phyloP scores from a whole-genome alignment of 2,888 invertebrate species.

The Bimastos eiseni region DNA sequence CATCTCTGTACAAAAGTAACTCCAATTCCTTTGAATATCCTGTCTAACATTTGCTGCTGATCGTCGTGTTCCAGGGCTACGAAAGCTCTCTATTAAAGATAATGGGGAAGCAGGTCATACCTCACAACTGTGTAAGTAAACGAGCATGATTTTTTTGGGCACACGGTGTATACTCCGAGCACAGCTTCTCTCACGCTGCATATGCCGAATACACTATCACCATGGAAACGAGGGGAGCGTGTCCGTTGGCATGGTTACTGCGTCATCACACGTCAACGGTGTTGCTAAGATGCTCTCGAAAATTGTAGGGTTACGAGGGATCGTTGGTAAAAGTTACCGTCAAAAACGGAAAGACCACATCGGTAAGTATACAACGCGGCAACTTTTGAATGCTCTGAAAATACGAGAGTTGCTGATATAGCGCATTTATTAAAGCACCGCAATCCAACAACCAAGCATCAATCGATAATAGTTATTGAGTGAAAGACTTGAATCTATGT shows the following conservation, averaged over 20 bases:
- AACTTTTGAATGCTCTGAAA: not conserved
- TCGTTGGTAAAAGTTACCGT: slow-evolving; percentile 98
- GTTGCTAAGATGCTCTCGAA: not conserved
- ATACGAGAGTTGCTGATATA: not conserved
- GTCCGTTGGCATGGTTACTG: slow-evolving; percentile 20
- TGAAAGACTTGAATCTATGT: too few relatives aligned
- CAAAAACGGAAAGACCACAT: slow-evolving; percentile 99
- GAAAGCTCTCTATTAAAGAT: slow-evolving; percentile 35
- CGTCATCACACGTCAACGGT: not conserved
- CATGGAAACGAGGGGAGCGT: not conserved
- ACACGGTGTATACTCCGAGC: not conserved
- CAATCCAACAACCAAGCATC: too few relatives aligned
- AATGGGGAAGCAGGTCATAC: slow-evolving; percentile 33
- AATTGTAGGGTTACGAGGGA: slow-evolving; percentile 91
- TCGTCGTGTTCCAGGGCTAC: slow-evolving; percentile 30
- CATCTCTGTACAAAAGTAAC: too few relatives aligned
- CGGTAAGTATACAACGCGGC: slow-evolving; percentile 74
- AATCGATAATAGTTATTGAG: too few relatives aligned
- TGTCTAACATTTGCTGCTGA: not conserved
- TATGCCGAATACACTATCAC: not conserved
- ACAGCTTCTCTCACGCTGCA: not conserved
- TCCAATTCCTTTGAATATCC: not conserved
- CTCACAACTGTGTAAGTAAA: slow-evolving; percentile 35
- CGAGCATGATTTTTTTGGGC: slow-evolving; percentile 7
- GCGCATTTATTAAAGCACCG: too few relatives aligned